Percentiles rank a stretch among this genome's conserved stretches.
Conservation (phyloP, 2,888 invertebrate species). For the Lasioglossum malachurum region DNA sequence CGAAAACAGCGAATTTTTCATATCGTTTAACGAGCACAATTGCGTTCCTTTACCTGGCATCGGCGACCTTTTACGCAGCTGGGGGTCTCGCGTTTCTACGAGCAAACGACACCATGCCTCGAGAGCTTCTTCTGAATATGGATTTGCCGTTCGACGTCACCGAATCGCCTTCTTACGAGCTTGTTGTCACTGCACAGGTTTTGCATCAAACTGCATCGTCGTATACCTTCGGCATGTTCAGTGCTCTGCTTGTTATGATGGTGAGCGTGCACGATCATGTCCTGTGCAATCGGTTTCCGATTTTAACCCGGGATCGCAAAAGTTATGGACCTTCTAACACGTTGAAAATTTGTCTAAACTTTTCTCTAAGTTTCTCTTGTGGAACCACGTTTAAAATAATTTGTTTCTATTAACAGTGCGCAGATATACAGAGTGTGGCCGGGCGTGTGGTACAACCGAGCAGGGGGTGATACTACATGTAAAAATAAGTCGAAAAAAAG, state of each 20-base stretch:
- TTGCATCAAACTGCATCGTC: slow-evolving; percentile 3
- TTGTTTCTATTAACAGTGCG: not conserved
- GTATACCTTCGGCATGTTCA: not conserved
- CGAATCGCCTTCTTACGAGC: slow-evolving; percentile 40
- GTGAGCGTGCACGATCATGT: slow-evolving; percentile 12
- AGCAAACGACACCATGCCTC: not conserved
- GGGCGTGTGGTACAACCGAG: too few relatives aligned
- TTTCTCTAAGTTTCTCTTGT: too few relatives aligned
- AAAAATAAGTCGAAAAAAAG: too few relatives aligned
- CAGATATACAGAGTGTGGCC: not conserved
- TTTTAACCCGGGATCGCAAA: not conserved
- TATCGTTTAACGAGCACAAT: slow-evolving; percentile 44
- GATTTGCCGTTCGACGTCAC: slow-evolving; percentile 53
- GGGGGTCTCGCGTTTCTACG: slow-evolving; percentile 12
- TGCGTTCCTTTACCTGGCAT: slow-evolving; percentile 19
- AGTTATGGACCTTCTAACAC: not conserved
- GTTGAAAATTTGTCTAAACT: not conserved
- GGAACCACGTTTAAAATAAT: not conserved
- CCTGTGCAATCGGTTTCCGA: not conserved
- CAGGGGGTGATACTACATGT: too few relatives aligned
- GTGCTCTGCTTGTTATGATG: slow-evolving; percentile 21
- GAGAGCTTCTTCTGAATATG: slow-evolving; percentile 48
- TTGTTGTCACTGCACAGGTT: slow-evolving; percentile 40
- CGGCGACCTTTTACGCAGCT: slow-evolving; percentile 28
- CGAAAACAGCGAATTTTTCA: slow-evolving; percentile 28